A percentile compares a stretch with the other conserved stretches of the same genome.
Conservation (phyloP, 1,140 invertebrate species). For the Metaphire vulgaris region DNA sequence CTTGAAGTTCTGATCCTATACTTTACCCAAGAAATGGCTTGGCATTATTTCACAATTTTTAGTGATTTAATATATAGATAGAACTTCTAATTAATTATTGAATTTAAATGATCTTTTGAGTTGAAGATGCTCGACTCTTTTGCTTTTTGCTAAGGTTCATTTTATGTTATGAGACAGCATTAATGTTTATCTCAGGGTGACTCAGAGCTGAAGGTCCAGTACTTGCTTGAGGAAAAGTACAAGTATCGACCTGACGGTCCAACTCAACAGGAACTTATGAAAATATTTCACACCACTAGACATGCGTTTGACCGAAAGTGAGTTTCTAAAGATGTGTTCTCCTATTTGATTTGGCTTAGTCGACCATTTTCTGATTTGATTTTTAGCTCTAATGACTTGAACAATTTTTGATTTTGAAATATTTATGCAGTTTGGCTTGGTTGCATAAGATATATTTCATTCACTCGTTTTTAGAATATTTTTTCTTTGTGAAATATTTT, state of each 20-base stretch:
- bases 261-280: slow-evolving; percentile 23
- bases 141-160: not conserved
- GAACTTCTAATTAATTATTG: not conserved
- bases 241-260: slow-evolving; percentile 12
- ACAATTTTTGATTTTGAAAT: not conserved
- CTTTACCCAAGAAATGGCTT: not conserved
- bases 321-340: slow-evolving; percentile 10
- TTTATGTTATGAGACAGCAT: not conserved
- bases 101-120: not conserved
- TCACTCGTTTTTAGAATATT: not conserved
- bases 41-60: not conserved
- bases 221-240: slow-evolving; percentile 4
- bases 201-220: slow-evolving; percentile 21
- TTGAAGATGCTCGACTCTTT: not conserved
- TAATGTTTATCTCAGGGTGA: slow-evolving; percentile 15
- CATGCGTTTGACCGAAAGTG: slow-evolving; percentile 23
- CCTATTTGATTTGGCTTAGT: not conserved
- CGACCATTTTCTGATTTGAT: not conserved
- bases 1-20: not conserved
- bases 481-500: not conserved
- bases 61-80: not conserved
- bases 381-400: not conserved
- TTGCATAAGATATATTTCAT: not conserved
- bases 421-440: not conserved
- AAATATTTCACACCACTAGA: slow-evolving; percentile 27